Evolutionary conservation across 2,113 vertebrate species (phyloP), one percentile per base, ranked within the genome.

Genomic region (Ptilonorhynchus violaceus): DNA sequence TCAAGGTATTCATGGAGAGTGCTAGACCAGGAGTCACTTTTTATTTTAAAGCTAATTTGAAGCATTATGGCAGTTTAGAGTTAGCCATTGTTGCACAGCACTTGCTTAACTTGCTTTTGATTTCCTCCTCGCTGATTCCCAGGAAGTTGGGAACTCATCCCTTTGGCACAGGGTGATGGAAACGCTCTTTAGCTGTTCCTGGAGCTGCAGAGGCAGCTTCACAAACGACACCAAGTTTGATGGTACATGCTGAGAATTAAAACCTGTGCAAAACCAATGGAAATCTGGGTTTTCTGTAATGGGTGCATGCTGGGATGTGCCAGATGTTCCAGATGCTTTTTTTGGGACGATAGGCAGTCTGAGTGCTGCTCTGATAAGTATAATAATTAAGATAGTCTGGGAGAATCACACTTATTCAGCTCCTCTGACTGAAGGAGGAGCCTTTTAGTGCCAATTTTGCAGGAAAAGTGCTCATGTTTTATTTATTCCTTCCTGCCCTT

Each of bases 241-340:
- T 68, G 85, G 64, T 6, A 93, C 70, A 59, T 39, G 52, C 19
- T 62, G 95, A 88, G 85, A 91, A 44, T 59, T 93, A 59, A 95
- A 96, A 92, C 75, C 41, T 74, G 56, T n/a, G 74, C 93, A 83
- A 30, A 94, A 63, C 1, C 76, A 16, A 16, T 13, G 52, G 12
- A 63, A 84, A 49, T 25, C 70, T 60, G 74, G 7, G 9, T 79
- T 82, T 94, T 18, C 59, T 73, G 18, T 69, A 73, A 87, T 23
- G 82, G 42, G 22, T 7, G 46, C 56, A 13, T 5, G 31, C 64
- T 96, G 73, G 47, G 67, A 15, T 84, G 81, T 49, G 77, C 90
- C 92, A 97, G 75, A 55, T 96, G 56, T 93, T 92, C 63, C 95
- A 93, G 92, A 50, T 19, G 74, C 39, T 41, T 84, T 49, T 49